Conservation (phyloP, 1,140 invertebrate genomes). For the Brachionus manjavacas region DNA sequence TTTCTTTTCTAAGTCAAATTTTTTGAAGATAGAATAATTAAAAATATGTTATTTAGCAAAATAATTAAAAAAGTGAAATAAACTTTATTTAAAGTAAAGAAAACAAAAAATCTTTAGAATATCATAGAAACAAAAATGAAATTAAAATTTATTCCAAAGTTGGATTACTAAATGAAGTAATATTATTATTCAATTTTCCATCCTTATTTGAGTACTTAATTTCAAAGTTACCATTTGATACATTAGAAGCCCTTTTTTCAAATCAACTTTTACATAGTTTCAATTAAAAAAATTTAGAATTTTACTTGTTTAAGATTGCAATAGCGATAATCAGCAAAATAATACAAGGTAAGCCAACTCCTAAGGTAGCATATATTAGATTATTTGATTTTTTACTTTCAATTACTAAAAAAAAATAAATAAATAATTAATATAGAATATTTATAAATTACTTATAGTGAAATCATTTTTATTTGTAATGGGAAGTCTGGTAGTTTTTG, state of each 20-base stretch:
- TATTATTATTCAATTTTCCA: neutral
- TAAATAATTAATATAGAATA: neutral
- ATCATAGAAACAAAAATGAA: neutral
- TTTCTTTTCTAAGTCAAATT: no score
- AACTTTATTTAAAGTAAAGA: neutral
- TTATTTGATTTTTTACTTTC: neutral
- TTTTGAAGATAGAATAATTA: no score
- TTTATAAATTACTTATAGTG: neutral
- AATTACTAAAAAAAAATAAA: neutral
- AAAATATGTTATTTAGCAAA: conserved; percentile 43
- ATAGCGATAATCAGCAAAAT: neutral
- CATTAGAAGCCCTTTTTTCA: neutral
- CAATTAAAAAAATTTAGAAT: neutral
- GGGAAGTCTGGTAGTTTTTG: neutral
- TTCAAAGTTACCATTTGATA: neutral
- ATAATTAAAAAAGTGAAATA: neutral
- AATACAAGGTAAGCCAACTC: neutral
- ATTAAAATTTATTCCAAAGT: neutral
- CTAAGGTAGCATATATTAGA: neutral
- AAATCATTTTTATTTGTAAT: neutral
- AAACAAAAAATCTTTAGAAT: neutral
- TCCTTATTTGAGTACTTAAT: conserved; percentile 5
- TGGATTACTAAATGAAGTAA: conserved; percentile 24
- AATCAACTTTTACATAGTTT: neutral
- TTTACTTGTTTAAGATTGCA: conserved; percentile 6